Conservation (phyloP, 2,113 vertebrate species). For the Isichthys henryi region DNA sequence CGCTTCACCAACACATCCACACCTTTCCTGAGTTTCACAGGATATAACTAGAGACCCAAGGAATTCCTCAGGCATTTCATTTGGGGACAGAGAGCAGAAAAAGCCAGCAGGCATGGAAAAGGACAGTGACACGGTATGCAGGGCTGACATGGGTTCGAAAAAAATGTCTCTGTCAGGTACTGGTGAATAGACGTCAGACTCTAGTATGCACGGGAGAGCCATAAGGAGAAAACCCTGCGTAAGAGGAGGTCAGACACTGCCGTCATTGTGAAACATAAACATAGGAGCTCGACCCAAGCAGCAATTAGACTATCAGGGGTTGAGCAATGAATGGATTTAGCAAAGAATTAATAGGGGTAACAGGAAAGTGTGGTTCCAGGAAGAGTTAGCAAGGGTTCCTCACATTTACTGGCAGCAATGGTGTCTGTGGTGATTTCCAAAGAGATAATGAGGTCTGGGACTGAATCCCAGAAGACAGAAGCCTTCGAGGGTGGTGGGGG, state of each 20-base stretch:
- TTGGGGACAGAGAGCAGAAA: neutral
- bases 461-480: neutral
- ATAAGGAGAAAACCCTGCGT: neutral
- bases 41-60: neutral
- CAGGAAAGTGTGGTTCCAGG: neutral
- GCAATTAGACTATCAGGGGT: neutral
- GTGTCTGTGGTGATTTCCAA: neutral
- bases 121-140: neutral
- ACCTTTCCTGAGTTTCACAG: neutral
- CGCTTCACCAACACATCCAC: neutral
- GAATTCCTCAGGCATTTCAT: neutral
- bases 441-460: neutral
- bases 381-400: neutral
- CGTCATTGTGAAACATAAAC: neutral
- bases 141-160: neutral
- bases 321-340: neutral
- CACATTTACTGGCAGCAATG: neutral
- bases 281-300: neutral
- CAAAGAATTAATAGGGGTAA: neutral
- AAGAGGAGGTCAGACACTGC: neutral
- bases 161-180: neutral
- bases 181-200: neutral
- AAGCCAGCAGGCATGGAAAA: neutral
- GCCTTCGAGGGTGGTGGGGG: neutral
- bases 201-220: neutral